Evolutionary conservation across 1,140 invertebrate species (phyloP).

Genomic region (Diabrotica undecimpunctata): DNA sequence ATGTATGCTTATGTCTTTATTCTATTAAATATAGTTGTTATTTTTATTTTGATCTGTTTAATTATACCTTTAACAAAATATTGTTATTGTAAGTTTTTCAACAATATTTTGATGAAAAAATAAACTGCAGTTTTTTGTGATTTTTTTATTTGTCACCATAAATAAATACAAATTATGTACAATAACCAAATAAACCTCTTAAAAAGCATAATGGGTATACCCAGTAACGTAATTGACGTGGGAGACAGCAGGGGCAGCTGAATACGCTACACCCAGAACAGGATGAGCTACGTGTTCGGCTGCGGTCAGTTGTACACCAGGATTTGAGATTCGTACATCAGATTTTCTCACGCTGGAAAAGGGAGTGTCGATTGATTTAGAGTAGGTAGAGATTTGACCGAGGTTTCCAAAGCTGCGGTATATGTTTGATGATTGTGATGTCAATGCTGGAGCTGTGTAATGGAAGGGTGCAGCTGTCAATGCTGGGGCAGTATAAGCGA

Average conservation of each 20-base stretch:
- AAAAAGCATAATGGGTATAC: constrained; percentile 52
- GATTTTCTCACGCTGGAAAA: constrained; percentile 64
- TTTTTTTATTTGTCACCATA: not conserved
- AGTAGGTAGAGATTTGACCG: constrained; percentile 60
- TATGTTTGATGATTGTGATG: constrained; percentile 60
- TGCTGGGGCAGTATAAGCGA: constrained; percentile 38
- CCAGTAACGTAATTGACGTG: constrained; percentile 62
- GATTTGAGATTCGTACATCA: constrained; percentile 62
- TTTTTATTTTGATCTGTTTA: too few species aligned
- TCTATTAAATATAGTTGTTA: too few species aligned
- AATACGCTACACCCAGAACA: constrained; percentile 49
- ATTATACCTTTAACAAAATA: too few species aligned
- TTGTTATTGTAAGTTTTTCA: too few species aligned
- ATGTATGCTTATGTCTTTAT: too few species aligned
- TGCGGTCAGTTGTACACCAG: constrained; percentile 54
- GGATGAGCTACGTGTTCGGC: constrained; percentile 52
- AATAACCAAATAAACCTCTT: not conserved
- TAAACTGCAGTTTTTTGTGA: too few species aligned
- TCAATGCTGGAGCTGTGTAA: constrained; percentile 48
- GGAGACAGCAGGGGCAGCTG: constrained; percentile 62
- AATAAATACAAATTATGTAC: not conserved
- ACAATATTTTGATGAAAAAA: too few species aligned
- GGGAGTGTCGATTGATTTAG: constrained; percentile 63
- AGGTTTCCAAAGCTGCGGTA: constrained; percentile 60
- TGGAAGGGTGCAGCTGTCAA: constrained; percentile 48